Conservation (phyloP, 2,888 invertebrate genomes). For the Ennomos fuscantarius region DNA sequence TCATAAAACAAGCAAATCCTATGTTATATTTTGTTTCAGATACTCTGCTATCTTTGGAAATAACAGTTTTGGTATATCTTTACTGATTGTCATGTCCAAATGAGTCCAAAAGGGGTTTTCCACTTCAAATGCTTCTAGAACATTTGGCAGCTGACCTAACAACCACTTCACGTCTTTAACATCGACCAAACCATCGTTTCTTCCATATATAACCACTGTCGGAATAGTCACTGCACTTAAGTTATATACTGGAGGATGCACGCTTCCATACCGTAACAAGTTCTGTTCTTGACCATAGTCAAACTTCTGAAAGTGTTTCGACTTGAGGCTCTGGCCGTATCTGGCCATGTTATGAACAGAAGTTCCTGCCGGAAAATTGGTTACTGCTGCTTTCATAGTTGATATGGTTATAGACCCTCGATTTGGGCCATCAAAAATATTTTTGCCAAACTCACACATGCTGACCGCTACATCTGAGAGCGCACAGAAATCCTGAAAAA, state of each 20-base stretch:
- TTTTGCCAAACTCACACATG: constrained; percentile 50
- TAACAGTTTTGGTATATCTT: constrained; percentile 36
- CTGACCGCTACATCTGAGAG: constrained; percentile 41
- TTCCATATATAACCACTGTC: constrained; percentile 59
- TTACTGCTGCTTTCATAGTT: constrained; percentile 46
- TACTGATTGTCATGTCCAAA: constrained; percentile 41
- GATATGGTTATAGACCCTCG: constrained; percentile 55
- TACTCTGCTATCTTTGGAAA: constrained; percentile 70
- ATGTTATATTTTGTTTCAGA: constrained; percentile 3
- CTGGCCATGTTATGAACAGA: constrained; percentile 60
- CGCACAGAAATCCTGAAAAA: constrained; percentile 56
- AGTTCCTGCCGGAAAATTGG: constrained; percentile 64
- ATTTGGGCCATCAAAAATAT: constrained; percentile 49
- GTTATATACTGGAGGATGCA: constrained; percentile 57
- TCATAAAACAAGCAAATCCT: too few relatives aligned
- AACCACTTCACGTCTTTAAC: constrained; percentile 83
- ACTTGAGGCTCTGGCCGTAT: constrained; percentile 58
- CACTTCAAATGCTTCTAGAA: constrained; percentile 82
- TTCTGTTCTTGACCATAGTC: constrained; percentile 61
- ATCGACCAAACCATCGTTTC: constrained; percentile 85
- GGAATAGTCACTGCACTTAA: constrained; percentile 57
- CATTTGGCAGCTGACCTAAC: constrained; percentile 81
- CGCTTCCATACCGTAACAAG: constrained; percentile 54
- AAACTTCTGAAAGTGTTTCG: constrained; percentile 55
- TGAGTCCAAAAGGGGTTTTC: constrained; percentile 67